A percentile compares a stretch with the other conserved stretches of the same genome.
Conservation (phyloP, 2,113 vertebrate species). For the Anser cygnoides region DNA sequence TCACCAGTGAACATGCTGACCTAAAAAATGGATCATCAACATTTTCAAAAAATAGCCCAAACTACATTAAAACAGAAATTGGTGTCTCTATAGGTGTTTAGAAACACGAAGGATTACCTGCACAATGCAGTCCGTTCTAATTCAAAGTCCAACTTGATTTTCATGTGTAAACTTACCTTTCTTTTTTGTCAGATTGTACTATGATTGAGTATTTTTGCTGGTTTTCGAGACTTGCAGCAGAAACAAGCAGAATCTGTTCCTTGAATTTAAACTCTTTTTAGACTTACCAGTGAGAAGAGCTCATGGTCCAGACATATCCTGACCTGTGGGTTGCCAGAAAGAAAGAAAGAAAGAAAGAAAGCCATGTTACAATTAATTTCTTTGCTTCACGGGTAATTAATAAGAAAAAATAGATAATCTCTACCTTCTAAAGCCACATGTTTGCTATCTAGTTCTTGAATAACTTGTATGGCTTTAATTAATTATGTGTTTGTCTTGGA, state of each 20-base stretch:
- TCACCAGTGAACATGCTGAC: fast-evolving
- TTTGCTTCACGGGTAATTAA: neutral
- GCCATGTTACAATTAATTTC: neutral
- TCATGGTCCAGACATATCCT: neutral
- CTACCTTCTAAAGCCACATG: neutral
- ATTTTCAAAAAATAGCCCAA: neutral
- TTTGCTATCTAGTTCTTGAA: neutral
- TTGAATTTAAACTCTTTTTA: neutral
- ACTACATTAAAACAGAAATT: neutral
- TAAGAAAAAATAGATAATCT: neutral
- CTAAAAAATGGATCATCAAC: neutral
- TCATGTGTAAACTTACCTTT: neutral
- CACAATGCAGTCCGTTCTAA: neutral
- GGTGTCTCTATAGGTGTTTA: neutral
- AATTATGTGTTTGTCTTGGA: conserved; percentile 40
- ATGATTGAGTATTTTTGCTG: neutral
- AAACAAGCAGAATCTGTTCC: neutral
- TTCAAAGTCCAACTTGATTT: neutral
- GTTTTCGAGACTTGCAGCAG: neutral
- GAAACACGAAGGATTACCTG: neutral
- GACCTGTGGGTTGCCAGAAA: neutral
- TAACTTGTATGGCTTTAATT: conserved; percentile 26
- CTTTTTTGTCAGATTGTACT: neutral
- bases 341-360: neutral
- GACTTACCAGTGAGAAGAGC: neutral